phyloP scores from a whole-genome alignment of 2,113 vertebrate genomes.

The Myiopsitta monachus region DNA sequence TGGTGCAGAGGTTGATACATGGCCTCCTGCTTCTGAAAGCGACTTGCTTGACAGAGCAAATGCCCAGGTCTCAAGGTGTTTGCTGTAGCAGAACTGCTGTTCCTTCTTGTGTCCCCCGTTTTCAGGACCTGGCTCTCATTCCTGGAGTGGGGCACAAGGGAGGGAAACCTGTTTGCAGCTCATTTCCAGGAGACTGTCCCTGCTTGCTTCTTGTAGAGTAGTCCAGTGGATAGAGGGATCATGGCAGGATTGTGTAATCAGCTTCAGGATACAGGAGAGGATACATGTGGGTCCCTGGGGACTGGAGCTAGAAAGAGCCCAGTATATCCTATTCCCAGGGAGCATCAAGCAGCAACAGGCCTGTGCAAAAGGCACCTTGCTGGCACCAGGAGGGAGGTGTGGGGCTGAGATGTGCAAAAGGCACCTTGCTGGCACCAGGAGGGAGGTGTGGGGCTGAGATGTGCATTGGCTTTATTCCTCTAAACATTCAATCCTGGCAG shows the following conservation, averaged over 20 bases:
- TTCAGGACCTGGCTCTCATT: background rate
- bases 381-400: background rate
- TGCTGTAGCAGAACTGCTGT: background rate
- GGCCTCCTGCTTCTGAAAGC: background rate
- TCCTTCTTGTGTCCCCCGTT: background rate
- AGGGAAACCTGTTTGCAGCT: background rate
- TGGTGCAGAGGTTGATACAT: background rate
- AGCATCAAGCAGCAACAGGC: background rate
- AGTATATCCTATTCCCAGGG: background rate
- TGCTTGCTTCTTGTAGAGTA: background rate
- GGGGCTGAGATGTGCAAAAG: background rate
- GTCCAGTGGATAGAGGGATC: background rate
- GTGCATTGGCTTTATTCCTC: background rate
- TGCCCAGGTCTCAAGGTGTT: background rate
- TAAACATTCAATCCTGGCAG: background rate
- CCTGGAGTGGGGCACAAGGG: too few relatives aligned
- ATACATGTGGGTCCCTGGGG: background rate
- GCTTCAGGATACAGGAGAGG: background rate
- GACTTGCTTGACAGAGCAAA: fast-evolving
- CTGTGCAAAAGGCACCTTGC: background rate
- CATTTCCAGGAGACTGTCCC: background rate
- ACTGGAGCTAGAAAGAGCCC: background rate
- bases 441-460: background rate
- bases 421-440: background rate
- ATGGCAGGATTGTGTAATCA: background rate